These are phyloP conservation scores for Lasioglossum morio DNA, from an alignment of 2,888 invertebrate genomes.

Conservation along the genomic window DNA sequence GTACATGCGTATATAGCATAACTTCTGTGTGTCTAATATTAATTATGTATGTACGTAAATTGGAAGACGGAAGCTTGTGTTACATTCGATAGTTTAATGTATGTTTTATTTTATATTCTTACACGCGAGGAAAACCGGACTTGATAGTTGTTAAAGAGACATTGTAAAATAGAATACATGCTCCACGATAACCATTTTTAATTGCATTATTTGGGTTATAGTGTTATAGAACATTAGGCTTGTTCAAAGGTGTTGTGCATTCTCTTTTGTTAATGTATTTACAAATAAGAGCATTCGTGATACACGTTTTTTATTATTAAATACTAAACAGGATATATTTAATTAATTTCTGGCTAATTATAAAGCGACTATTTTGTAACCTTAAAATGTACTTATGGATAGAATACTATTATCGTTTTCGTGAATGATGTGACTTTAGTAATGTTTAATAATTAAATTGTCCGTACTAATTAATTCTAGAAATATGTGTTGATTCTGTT, in stretches of 20 bases:
- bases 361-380: constrained; percentile 19
- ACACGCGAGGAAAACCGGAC: constrained; percentile 23
- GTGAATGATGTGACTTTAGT: constrained; percentile 29
- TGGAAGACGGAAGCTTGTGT: constrained; percentile 38
- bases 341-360: constrained; percentile 32
- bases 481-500: constrained; percentile 27
- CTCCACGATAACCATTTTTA: constrained; percentile 84
- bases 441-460: constrained; percentile 16
- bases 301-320: constrained; percentile 27
- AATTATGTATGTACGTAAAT: constrained; percentile 54
- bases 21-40: constrained; percentile 51
- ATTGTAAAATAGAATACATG: constrained; percentile 1
- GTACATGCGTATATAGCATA: constrained; percentile 40
- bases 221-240: constrained; percentile 64
- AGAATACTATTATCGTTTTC: constrained; percentile 38
- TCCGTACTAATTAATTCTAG: not conserved
- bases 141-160: constrained; percentile 15
- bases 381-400: constrained; percentile 15
- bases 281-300: constrained; percentile 24
- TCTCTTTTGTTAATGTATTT: constrained; percentile 19
- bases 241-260: constrained; percentile 46
- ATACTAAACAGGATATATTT: not conserved
- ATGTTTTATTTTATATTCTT: constrained; percentile 32
- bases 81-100: constrained; percentile 30
- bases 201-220: constrained; percentile 62